Evolutionary conservation across 2,113 vertebrate genomes (phyloP).

Genomic region (Dromaius novaehollandiae): DNA sequence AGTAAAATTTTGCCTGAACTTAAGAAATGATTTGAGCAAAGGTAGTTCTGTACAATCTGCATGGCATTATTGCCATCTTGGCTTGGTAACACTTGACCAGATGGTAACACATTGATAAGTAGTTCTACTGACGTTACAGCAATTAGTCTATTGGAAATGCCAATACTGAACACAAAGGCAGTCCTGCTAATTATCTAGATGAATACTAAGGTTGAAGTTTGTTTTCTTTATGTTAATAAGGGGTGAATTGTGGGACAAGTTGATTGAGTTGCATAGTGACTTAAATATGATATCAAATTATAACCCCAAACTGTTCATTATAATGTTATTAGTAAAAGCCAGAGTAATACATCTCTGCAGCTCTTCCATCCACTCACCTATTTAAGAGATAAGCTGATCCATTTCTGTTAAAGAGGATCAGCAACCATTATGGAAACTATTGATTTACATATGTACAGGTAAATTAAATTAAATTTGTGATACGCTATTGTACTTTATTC

Average conservation of each 20-base stretch:
- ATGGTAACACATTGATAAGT: background rate
- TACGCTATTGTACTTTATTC: background rate
- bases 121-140: background rate
- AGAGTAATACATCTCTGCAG: background rate
- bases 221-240: background rate
- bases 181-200: background rate
- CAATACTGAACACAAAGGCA: background rate
- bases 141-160: background rate
- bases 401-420: background rate
- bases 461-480: background rate
- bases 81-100: background rate
- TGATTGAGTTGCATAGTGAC: background rate
- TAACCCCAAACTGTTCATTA: background rate
- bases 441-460: background rate
- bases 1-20: background rate
- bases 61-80: background rate
- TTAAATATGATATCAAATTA: background rate
- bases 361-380: background rate
- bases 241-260: background rate
- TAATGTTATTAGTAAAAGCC: background rate
- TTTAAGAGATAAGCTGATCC: background rate
- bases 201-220: background rate
- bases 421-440: accelerated
- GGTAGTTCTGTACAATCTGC: background rate
- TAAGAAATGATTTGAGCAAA: background rate